Evolutionary conservation across 2,113 vertebrate genomes (phyloP).

Genomic region (Parotia lawesii): DNA sequence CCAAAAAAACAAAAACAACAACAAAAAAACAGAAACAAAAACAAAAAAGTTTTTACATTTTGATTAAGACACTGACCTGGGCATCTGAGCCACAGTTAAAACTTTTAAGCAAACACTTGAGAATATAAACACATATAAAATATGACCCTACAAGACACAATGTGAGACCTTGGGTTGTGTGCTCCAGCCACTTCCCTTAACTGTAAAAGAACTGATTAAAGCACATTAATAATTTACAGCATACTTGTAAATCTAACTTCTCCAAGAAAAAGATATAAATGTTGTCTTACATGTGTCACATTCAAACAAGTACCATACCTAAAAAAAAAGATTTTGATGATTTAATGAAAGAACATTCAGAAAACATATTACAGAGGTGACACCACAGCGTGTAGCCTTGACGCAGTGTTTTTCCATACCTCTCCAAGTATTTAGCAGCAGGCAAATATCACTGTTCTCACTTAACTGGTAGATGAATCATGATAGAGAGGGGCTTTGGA

Average conservation of each 20-base stretch:
- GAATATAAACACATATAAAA: not conserved
- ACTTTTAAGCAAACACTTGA: not conserved
- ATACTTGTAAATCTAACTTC: not conserved
- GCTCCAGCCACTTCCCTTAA: not conserved
- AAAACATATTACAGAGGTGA: not conserved
- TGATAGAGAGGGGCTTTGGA: not conserved
- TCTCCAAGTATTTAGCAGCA: not conserved
- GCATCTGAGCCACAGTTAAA: not conserved
- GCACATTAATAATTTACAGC: not conserved
- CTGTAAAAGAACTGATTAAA: not conserved
- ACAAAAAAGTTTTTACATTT: not conserved
- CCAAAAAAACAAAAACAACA: not conserved
- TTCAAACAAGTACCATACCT: not conserved
- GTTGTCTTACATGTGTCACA: rapidly evolving
- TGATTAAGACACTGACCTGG: not conserved
- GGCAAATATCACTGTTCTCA: not conserved
- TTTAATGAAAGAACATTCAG: not conserved
- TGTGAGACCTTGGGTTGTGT: not conserved
- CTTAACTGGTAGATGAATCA: not conserved
- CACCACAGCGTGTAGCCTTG: not conserved
- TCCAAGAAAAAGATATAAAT: not conserved
- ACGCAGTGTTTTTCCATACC: not conserved
- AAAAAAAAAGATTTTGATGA: not conserved
- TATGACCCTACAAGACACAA: not conserved
- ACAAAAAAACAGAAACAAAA: not conserved